Conservation (phyloP, 2,113 vertebrate species). For the Periophthalmodon schlosseri region DNA sequence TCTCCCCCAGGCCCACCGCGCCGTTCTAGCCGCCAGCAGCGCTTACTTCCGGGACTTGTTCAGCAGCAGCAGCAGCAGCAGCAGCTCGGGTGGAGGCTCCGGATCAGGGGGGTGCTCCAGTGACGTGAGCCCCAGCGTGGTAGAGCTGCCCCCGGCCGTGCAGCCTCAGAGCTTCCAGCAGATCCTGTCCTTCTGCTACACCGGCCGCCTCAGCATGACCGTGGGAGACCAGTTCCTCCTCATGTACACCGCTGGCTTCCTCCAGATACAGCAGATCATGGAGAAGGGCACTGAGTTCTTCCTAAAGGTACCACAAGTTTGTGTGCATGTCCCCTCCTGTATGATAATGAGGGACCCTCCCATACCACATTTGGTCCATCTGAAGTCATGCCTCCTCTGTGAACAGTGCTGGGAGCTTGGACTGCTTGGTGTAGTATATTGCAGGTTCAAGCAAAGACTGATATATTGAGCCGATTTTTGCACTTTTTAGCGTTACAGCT, state of each 20-base stretch:
- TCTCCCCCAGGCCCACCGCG: slow-evolving; percentile 82
- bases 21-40: slow-evolving; percentile 95
- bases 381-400: too few relatives aligned
- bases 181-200: slow-evolving; percentile 97
- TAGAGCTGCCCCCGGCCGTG: slow-evolving; percentile 91
- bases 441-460: too few relatives aligned
- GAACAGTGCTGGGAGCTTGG: too few relatives aligned
- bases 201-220: slow-evolving; percentile 95
- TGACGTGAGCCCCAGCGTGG: slow-evolving; percentile 82
- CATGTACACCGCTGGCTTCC: slow-evolving; percentile 96
- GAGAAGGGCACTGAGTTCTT: slow-evolving; percentile 98
- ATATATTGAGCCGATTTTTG: too few relatives aligned
- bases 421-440: too few relatives aligned
- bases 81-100: slow-evolving; percentile 77
- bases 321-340: too few relatives aligned
- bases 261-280: slow-evolving; percentile 99
- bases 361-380: too few relatives aligned
- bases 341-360: too few relatives aligned
- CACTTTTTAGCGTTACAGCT: too few relatives aligned
- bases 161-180: slow-evolving; percentile 98
- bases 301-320: slow-evolving; percentile 85
- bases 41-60: slow-evolving; percentile 98
- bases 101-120: slow-evolving; percentile 74
- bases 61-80: slow-evolving; percentile 85
- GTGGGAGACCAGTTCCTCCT: slow-evolving; percentile 97